A percentile compares a stretch with the other conserved stretches of the same genome.
phyloP scores from a whole-genome alignment of 2,888 invertebrate genomes.

The Hirtodrosophila alboralis region DNA sequence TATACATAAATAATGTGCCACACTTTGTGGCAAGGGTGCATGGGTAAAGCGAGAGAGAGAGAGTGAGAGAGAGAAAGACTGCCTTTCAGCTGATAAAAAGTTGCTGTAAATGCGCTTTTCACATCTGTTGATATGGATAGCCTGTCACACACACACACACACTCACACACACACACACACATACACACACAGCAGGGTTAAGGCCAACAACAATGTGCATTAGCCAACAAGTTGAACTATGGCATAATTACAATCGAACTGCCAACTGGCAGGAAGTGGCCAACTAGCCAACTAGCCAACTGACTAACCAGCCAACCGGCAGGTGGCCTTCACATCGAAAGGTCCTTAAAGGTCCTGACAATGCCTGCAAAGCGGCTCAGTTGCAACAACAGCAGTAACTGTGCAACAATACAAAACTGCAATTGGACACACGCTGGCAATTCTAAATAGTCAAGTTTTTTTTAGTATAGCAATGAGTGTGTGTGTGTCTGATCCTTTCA shows the following conservation, averaged over 20 bases:
- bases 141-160: not conserved
- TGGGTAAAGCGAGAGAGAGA: too few relatives aligned
- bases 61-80: too few relatives aligned
- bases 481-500: conserved; percentile 10
- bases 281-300: conserved; percentile 56
- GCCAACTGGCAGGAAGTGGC: conserved; percentile 44
- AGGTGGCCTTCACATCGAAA: conserved; percentile 21
- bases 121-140: conserved; percentile 47
- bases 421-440: conserved; percentile 42
- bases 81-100: conserved; percentile 57
- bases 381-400: conserved; percentile 24
- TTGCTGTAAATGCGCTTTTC: conserved; percentile 55
- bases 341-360: conserved; percentile 22
- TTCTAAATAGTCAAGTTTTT: conserved; percentile 26
- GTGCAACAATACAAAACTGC: conserved; percentile 47
- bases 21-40: not conserved
- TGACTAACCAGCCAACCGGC: conserved; percentile 30
- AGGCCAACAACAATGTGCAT: conserved; percentile 44
- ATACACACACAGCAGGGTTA: conserved; percentile 7
- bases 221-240: conserved; percentile 60
- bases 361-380: conserved; percentile 29
- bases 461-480: conserved; percentile 9
- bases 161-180: conserved; percentile 1
- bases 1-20: conserved; percentile 33
- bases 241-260: conserved; percentile 71